Evolutionary conservation across 1,140 invertebrate species (phyloP).

Genomic region (Cherax destructor): DNA sequence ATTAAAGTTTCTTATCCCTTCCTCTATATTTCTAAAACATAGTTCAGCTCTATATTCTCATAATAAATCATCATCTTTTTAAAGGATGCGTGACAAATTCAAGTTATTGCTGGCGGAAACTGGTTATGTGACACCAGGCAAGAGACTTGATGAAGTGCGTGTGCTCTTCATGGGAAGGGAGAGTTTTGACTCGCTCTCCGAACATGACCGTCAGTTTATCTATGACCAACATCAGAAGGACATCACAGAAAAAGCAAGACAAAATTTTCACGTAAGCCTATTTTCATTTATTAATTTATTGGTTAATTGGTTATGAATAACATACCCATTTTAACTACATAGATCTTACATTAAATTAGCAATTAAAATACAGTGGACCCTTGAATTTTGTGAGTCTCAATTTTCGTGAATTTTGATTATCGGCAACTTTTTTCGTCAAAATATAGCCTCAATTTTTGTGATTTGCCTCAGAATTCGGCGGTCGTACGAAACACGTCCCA

Average conservation of each 20-base stretch:
- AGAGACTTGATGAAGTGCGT: slow-evolving; percentile 92
- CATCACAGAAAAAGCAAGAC: slow-evolving; percentile 92
- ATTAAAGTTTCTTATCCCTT: too few relatives aligned
- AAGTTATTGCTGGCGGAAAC: slow-evolving; percentile 95
- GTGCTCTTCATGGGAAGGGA: slow-evolving; percentile 96
- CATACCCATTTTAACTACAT: too few relatives aligned
- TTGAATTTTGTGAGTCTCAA: too few relatives aligned
- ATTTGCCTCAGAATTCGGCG: too few relatives aligned
- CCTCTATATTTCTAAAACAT: too few relatives aligned
- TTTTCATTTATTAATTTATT: background rate
- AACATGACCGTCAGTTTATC: slow-evolving; percentile 92
- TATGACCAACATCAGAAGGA: slow-evolving; percentile 96
- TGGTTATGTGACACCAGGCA: slow-evolving; percentile 93
- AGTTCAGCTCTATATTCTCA: too few relatives aligned
- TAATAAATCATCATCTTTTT: slow-evolving; percentile 33
- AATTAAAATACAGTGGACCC: too few relatives aligned
- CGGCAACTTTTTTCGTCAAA: too few relatives aligned
- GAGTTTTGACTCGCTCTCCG: slow-evolving; percentile 93
- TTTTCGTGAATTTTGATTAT: too few relatives aligned
- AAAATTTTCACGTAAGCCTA: slow-evolving; percentile 86
- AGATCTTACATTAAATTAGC: too few relatives aligned
- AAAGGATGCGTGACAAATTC: slow-evolving; percentile 85
- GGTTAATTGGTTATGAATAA: background rate
- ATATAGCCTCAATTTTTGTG: too few relatives aligned
- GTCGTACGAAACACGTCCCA: too few relatives aligned